Percentiles rank a stretch among this genome's conserved stretches.
These are phyloP conservation scores for Chrysogorgia sp. DNA, from an alignment of 92 coral and sea anemone species.

Conservation along the genomic window DNA sequence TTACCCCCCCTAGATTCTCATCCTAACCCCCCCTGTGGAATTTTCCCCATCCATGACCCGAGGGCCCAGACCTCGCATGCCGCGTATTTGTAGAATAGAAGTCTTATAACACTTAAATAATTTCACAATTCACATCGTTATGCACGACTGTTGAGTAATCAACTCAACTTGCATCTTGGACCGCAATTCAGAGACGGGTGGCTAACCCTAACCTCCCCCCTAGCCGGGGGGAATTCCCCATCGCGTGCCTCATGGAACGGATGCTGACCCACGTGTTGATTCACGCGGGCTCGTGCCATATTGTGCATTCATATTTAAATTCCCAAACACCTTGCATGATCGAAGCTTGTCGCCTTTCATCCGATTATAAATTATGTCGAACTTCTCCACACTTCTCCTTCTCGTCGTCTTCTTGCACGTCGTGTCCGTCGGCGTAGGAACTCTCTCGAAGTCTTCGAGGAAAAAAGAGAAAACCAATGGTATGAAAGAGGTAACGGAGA, in stretches of 20 bases:
- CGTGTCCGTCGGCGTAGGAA: constrained; percentile 19
- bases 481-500: constrained; percentile 3
- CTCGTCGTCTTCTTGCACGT: constrained; percentile 19
- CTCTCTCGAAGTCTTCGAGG: constrained; percentile 30
- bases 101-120: no score
- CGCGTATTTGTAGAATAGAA: no score
- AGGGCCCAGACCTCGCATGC: no score
- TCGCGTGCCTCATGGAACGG: not conserved
- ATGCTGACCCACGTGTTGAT: constrained; percentile 1
- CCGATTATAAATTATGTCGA: constrained; percentile 2
- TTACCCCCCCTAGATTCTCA: no score
- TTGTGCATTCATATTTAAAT: not conserved
- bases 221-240: not conserved
- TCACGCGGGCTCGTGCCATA: not conserved
- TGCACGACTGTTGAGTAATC: no score
- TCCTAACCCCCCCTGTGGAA: no score
- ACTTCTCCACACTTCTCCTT: constrained; percentile 12
- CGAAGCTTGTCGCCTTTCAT: not conserved
- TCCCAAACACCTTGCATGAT: not conserved
- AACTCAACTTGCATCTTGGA: no score
- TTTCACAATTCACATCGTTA: no score
- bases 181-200: no score
- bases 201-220: not conserved
- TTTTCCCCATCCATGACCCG: no score
- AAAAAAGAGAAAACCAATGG: constrained; percentile 20